Evolutionary conservation across 2,888 invertebrate species (phyloP).

Genomic region (Miltochrista miniata): DNA sequence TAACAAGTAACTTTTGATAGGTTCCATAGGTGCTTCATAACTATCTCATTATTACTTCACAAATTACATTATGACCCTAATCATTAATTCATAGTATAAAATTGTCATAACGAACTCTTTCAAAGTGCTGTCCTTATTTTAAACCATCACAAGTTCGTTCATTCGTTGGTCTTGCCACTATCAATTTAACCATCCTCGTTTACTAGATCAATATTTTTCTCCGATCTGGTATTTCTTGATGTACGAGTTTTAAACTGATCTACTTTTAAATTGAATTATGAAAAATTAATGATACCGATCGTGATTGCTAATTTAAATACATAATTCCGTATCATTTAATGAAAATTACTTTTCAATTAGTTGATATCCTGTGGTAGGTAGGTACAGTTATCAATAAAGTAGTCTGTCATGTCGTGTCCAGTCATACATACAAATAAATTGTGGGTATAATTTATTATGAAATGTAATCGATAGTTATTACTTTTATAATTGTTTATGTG

Average conservation of each 20-base stretch:
- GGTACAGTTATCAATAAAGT: constrained; percentile 23
- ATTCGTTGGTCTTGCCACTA: too few species aligned
- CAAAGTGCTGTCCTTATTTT: too few species aligned
- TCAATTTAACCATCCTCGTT: constrained; percentile 13
- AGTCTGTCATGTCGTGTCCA: constrained; percentile 31
- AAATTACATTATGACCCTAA: too few species aligned
- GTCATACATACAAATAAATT: constrained; percentile 24
- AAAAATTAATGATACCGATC: constrained; percentile 48
- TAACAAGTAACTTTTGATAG: too few species aligned
- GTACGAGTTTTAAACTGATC: constrained; percentile 23
- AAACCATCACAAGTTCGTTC: too few species aligned
- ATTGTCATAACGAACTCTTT: too few species aligned
- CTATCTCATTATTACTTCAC: too few species aligned
- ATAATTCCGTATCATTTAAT: constrained; percentile 37
- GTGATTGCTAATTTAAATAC: constrained; percentile 44
- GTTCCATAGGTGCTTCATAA: too few species aligned
- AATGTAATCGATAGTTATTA: constrained; percentile 26
- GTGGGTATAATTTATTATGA: constrained; percentile 29
- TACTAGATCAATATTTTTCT: constrained; percentile 35
- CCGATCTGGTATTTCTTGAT: constrained; percentile 27
- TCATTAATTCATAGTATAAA: too few species aligned
- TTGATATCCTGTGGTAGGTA: constrained; percentile 29
- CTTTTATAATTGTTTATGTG: constrained; percentile 25
- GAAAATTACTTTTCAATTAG: constrained; percentile 44
- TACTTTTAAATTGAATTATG: constrained; percentile 39